A percentile compares a stretch with the other conserved stretches of the same genome.
These are phyloP conservation scores for Aphyosemion australe DNA, from an alignment of 2,113 vertebrate species.

Conservation along the genomic window DNA sequence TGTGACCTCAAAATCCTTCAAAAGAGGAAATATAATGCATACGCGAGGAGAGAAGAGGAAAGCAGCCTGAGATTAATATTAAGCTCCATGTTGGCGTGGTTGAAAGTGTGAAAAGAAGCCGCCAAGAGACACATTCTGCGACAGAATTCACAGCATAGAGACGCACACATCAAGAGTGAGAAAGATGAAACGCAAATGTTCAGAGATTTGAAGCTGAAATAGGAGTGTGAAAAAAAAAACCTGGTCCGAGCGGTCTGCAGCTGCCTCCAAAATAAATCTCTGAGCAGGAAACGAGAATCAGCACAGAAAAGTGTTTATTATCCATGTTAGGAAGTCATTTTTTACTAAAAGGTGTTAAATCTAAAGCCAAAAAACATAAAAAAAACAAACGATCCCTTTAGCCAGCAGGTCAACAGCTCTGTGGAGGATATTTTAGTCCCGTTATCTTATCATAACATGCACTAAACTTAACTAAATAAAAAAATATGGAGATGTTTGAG, in stretches of 20 bases:
- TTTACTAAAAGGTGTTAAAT: neutral
- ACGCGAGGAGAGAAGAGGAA: constrained; percentile 13
- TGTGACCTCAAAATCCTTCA: constrained; percentile 12
- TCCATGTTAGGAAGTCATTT: neutral
- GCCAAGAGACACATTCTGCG: constrained; percentile 43
- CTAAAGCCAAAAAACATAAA: neutral
- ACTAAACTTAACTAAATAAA: too few species aligned
- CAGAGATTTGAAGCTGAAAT: constrained; percentile 53
- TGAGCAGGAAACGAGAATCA: constrained; percentile 15
- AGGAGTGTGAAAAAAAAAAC: constrained; percentile 35
- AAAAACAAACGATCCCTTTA: neutral
- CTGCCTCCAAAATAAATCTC: constrained; percentile 9
- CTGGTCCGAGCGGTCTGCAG: constrained; percentile 19
- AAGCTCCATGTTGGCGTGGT: constrained; percentile 23
- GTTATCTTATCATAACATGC: too few species aligned
- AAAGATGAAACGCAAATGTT: constrained; percentile 54
- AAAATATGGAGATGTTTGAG: too few species aligned
- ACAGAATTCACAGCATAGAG: constrained; percentile 54
- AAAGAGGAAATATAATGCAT: constrained; percentile 14
- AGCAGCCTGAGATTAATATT: constrained; percentile 33
- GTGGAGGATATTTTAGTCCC: too few species aligned
- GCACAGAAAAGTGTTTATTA: constrained; percentile 11
- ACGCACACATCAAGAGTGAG: constrained; percentile 43
- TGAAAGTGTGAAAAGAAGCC: constrained; percentile 50
- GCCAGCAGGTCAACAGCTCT: too few species aligned